phyloP scores from a whole-genome alignment of 2,797 vertebrate species.

The Carapus acus region DNA sequence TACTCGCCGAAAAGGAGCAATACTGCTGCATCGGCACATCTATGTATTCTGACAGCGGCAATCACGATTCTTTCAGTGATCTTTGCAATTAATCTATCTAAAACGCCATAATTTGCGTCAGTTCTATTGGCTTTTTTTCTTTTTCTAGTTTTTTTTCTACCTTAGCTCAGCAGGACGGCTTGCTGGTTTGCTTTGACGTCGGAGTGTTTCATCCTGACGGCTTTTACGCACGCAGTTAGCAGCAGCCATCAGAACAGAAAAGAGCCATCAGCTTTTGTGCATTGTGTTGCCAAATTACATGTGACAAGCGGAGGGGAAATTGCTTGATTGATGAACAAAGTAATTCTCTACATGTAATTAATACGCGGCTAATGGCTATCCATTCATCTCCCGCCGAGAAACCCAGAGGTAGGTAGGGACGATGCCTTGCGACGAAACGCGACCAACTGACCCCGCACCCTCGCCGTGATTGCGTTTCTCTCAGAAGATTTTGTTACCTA shows the following conservation, averaged over 20 bases:
- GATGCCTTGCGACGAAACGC: slow-evolving; percentile 51
- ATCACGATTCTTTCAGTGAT: slow-evolving; percentile 64
- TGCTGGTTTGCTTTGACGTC: slow-evolving; percentile 35
- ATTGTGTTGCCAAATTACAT: slow-evolving; percentile 66
- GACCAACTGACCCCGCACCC: slow-evolving; percentile 51
- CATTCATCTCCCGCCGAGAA: slow-evolving; percentile 67
- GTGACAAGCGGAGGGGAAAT: slow-evolving; percentile 69
- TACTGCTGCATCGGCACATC: slow-evolving; percentile 34
- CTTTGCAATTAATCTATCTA: slow-evolving; percentile 71
- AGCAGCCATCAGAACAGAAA: slow-evolving; percentile 50
- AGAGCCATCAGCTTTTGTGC: slow-evolving; percentile 54
- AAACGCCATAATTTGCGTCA: slow-evolving; percentile 68
- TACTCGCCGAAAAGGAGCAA: slow-evolving; percentile 43
- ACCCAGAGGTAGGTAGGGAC: slow-evolving; percentile 54
- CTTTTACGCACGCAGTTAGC: slow-evolving; percentile 59
- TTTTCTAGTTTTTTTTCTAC: slow-evolving; percentile 66
- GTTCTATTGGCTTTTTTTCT: slow-evolving; percentile 65
- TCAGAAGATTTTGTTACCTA: slow-evolving; percentile 62
- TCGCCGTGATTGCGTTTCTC: slow-evolving; percentile 59
- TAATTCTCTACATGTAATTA: slow-evolving; percentile 78
- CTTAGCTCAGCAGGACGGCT: slow-evolving; percentile 60
- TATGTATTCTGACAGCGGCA: slow-evolving; percentile 61
- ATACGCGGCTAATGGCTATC: slow-evolving; percentile 72
- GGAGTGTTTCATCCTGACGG: slow-evolving; percentile 66
- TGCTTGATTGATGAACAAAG: slow-evolving; percentile 76